Evolutionary conservation across 2,888 invertebrate species (phyloP), one percentile per base, ranked within the genome.

Genomic region (Apotomis betuletana): DNA sequence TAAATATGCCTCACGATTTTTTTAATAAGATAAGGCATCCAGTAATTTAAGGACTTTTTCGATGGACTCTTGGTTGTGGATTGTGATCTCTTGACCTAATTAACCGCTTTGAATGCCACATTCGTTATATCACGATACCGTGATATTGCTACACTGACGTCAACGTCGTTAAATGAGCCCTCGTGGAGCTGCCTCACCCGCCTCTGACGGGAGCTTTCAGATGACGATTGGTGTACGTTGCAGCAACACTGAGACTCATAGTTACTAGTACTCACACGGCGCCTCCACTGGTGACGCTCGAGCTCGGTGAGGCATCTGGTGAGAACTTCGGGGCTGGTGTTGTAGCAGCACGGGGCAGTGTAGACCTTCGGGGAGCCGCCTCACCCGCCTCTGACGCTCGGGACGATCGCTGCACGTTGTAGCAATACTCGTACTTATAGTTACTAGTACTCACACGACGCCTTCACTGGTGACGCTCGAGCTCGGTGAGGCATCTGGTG

Each of bases 271-370:
- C 73, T 90, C 91, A 90, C 78, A 95, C 95, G 96, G 96, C 69
- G 95, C 95, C 75, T 81, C 97, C 97, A 82, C 97, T 97, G 51
- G 97, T 97, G 69, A 97, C 97, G 70, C 97, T 97, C 76, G 97
- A 97, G 84, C 97, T 97, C 76, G 97, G 97, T 77, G 97, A 97
- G 67, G 96, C 97, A 80, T 97, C 97, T 52, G 96, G 96, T 69
- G 96, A 96, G 89, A 95, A 96, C 90, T 97, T 97, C 75, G 89
- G 92, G 55, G 90, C 89, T 3, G 91, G 91, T 27, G 90, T 90
- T 0, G 91, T 90, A 2, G 90, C 93, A 2, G 90, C 89, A 49
- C 15, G 0, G 91, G 93, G 60, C 57, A 91, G 78, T 3, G 92
- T 92, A 59, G 90, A 89, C 36, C 91, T 91, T 5, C 15, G 15